Base-by-base conservation (phyloP, 2,888 invertebrate genomes). In the Meteorus colon region DNA sequence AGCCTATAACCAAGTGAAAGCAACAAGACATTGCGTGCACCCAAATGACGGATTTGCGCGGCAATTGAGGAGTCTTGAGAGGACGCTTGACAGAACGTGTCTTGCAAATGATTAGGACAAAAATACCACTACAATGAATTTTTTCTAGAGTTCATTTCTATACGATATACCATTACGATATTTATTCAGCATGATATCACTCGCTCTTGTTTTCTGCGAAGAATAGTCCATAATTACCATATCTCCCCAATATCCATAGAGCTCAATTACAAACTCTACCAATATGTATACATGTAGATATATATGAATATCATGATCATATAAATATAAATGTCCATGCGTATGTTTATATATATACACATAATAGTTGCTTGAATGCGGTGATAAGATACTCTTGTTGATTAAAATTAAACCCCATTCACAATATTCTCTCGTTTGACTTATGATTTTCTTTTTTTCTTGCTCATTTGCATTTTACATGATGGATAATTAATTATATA, bases 31-130 rank as follows among this genome's bases (percentile, higher is more conserved):
- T 51, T 93, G 93, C 79, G 92, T 95, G 77, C 93, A 93, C 86
- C 97, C 97, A 1, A 97, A 97, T 90, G 91, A 90, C 76, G 97
- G 97, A 3, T 97, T 97, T 90, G 90, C 92, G 74, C 91, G 90
- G 77, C 96, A 96, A 88, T 90, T 96, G 76, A 91, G 91, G 83
- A 67, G 4, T 59, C 34, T 67, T 29, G 45, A 70, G 16, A 24
- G 16, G 65, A 45, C 16, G 37, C 27, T 19, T 51, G 27, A 70
- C 27, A 37, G 4, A n/a, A 60, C n/a, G 24, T 19, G 3, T 72
- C 19, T 27, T 3, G 10, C 19, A 10, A 8, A 60, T 12, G 27
- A n/a, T 55, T 55, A 24, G 59, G 8, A 5, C 24, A 27, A 14
- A 29, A 60, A 60, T 60, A 16, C 5, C 27, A 41, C 4, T 10